These are phyloP conservation scores for Eupelmus urozonus DNA, from an alignment of 2,888 invertebrate species.

Conservation along the genomic window DNA sequence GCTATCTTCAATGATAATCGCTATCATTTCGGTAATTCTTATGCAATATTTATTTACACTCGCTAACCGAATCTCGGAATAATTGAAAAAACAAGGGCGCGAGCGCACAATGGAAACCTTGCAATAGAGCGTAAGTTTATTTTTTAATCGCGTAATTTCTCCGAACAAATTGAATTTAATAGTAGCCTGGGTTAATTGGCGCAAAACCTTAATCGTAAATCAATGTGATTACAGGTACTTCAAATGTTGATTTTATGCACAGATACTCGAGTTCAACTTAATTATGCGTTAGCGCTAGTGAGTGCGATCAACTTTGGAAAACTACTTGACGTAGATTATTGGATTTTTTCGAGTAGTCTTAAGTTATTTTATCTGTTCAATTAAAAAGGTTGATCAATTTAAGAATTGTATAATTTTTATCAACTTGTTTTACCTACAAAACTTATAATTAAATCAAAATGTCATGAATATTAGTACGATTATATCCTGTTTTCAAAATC, in stretches of 20 bases:
- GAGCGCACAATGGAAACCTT: neutral
- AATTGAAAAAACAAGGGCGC: neutral
- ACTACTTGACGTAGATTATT: neutral
- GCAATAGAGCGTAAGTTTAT: neutral
- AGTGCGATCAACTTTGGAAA: neutral
- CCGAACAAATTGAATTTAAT: conserved; percentile 23
- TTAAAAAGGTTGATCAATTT: no score
- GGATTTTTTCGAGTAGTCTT: no score
- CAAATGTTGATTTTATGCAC: conserved; percentile 32
- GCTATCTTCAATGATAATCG: neutral
- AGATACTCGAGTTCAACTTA: neutral
- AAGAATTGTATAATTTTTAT: no score
- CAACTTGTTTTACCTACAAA: no score
- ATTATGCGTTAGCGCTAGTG: conserved; percentile 8
- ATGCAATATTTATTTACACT: conserved; percentile 39
- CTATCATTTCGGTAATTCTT: neutral
- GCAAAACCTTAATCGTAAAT: conserved; percentile 22
- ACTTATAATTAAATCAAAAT: no score
- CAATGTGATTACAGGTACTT: conserved; percentile 16
- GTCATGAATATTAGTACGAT: no score
- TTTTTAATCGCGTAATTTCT: neutral
- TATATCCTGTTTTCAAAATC: no score
- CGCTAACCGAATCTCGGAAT: conserved; percentile 1
- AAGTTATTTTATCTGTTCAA: no score
- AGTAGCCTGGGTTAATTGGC: conserved; percentile 23